Conservation (phyloP, 2,797 vertebrate genomes). For the Gallirallus australis region DNA sequence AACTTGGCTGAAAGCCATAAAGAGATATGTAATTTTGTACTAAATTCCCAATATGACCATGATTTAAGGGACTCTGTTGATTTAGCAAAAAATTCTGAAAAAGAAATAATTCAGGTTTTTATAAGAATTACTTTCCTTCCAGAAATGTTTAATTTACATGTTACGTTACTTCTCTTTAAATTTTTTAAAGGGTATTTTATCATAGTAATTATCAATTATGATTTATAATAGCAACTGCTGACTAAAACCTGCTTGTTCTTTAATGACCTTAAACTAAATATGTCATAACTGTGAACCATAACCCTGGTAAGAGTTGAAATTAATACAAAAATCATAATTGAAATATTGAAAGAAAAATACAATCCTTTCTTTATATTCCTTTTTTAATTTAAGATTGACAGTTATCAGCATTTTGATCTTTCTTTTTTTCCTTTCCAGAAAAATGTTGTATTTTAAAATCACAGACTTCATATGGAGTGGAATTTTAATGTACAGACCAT, state of each 20-base stretch:
- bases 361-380: background rate
- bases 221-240: background rate
- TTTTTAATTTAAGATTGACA: background rate
- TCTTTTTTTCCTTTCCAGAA: background rate
- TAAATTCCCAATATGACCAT: background rate
- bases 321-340: background rate
- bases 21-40: background rate
- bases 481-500: background rate
- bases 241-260: background rate
- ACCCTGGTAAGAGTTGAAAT: background rate
- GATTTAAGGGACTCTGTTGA: background rate
- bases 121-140: background rate
- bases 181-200: background rate
- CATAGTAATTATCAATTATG: background rate
- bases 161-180: background rate
- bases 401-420: background rate
- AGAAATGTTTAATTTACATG: background rate
- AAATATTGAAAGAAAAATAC: background rate
- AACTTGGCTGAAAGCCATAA: background rate
- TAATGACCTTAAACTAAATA: background rate
- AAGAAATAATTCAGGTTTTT: background rate
- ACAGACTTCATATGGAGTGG: background rate
- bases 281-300: background rate
- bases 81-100: background rate
- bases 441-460: background rate